Percentiles rank a stretch among this genome's conserved stretches.
These are phyloP conservation scores for Aramus guarauna DNA, from an alignment of 2,113 vertebrate genomes.

Conservation along the genomic window DNA sequence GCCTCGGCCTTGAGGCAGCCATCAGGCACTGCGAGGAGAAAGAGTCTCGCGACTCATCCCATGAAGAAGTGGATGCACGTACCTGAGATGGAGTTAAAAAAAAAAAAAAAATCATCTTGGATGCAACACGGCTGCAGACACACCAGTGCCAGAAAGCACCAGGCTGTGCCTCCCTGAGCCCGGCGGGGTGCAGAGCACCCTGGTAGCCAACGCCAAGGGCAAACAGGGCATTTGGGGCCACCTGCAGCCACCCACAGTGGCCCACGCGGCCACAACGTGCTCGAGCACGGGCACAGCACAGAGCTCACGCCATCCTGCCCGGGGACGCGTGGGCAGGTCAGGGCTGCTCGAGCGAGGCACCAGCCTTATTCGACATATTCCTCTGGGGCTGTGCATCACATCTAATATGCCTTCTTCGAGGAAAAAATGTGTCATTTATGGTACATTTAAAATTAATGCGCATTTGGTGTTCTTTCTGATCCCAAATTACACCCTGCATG, in stretches of 20 bases:
- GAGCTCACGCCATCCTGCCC: neutral
- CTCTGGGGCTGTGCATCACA: neutral
- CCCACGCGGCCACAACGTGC: accelerated
- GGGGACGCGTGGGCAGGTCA: neutral
- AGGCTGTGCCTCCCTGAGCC: accelerated
- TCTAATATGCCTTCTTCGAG: neutral
- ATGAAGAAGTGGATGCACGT: accelerated
- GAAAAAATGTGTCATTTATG: neutral
- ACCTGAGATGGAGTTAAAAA: accelerated
- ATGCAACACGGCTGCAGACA: accelerated
- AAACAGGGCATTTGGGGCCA: neutral
- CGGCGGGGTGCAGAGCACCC: accelerated
- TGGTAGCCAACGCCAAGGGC: neutral
- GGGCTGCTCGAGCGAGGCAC: neutral
- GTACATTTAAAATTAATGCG: neutral
- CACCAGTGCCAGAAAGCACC: neutral
- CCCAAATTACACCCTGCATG: accelerated
- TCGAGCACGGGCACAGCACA: accelerated
- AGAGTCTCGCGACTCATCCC: neutral
- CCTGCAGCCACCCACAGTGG: accelerated
- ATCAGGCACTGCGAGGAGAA: accelerated
- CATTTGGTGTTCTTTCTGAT: neutral
- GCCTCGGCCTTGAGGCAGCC: neutral
- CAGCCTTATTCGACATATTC: neutral
- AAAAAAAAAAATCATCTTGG: accelerated